Percentiles rank a stretch among this genome's conserved stretches.
phyloP scores from a whole-genome alignment of 2,888 invertebrate species.

The Melipona bicolor region DNA sequence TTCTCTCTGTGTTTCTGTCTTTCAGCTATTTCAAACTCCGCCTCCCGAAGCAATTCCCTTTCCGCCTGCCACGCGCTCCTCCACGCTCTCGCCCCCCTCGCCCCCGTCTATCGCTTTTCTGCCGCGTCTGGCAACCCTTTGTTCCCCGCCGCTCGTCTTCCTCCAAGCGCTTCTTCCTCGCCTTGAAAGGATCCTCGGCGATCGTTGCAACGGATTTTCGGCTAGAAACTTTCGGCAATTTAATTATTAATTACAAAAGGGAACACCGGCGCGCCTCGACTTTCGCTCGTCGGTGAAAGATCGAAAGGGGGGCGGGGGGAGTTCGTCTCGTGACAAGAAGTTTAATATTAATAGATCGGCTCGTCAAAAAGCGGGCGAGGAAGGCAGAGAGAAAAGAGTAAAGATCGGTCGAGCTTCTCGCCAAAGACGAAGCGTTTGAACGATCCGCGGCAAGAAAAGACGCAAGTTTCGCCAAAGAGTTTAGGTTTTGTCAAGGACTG shows the following conservation, averaged over 20 bases:
- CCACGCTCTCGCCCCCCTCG: background rate
- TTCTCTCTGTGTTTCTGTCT: slow-evolving; percentile 50
- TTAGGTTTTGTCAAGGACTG: too few relatives aligned
- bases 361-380: background rate
- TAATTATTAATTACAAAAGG: slow-evolving; percentile 60
- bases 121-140: slow-evolving; percentile 53
- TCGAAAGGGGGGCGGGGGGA: too few relatives aligned
- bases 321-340: slow-evolving; percentile 1
- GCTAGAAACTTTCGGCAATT: slow-evolving; percentile 56
- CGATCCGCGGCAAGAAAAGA: background rate
- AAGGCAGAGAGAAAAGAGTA: background rate
- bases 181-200: slow-evolving; percentile 30
- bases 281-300: background rate
- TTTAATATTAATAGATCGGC: slow-evolving; percentile 23
- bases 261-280: background rate
- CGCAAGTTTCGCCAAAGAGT: too few relatives aligned
- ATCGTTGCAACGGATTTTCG: slow-evolving; percentile 40
- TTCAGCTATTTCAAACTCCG: slow-evolving; percentile 49
- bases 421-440: background rate
- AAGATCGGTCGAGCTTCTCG: background rate
- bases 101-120: slow-evolving; percentile 39
- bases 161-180: slow-evolving; percentile 33
- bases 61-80: background rate
- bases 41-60: slow-evolving; percentile 53
- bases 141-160: slow-evolving; percentile 52